Evolutionary conservation across 1,140 invertebrate species (phyloP).

Genomic region (Calosoma granatense): DNA sequence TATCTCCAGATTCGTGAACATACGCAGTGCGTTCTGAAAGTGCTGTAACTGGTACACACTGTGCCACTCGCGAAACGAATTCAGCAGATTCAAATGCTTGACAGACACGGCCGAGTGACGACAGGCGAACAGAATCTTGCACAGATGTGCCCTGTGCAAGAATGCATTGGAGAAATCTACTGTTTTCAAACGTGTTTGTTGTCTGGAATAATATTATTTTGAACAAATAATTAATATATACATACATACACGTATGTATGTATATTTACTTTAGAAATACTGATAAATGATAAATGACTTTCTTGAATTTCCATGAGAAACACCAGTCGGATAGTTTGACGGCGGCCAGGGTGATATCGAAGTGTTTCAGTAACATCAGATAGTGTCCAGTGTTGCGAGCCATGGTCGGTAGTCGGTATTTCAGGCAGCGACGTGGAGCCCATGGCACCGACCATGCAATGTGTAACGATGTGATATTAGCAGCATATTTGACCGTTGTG

Average conservation of each 20-base stretch:
- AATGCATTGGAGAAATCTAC: background rate
- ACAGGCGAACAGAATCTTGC: background rate
- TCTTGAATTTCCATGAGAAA: background rate
- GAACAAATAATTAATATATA: background rate
- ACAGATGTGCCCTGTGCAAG: background rate
- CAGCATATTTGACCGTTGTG: background rate
- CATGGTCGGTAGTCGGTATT: background rate
- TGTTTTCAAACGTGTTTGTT: background rate
- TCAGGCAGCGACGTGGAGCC: background rate
- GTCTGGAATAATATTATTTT: background rate
- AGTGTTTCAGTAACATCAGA: background rate
- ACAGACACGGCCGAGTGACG: background rate
- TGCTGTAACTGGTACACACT: background rate
- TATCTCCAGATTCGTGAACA: background rate
- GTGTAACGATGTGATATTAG: background rate
- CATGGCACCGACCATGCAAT: background rate
- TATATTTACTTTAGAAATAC: background rate
- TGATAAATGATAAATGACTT: background rate
- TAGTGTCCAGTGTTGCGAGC: background rate
- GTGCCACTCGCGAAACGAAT: background rate
- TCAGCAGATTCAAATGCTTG: background rate
- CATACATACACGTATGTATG: no score
- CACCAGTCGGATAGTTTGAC: background rate
- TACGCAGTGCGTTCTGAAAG: background rate
- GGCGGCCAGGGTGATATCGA: background rate